phyloP scores from a whole-genome alignment of 2,888 invertebrate genomes.

The Campopleginae sp. region DNA sequence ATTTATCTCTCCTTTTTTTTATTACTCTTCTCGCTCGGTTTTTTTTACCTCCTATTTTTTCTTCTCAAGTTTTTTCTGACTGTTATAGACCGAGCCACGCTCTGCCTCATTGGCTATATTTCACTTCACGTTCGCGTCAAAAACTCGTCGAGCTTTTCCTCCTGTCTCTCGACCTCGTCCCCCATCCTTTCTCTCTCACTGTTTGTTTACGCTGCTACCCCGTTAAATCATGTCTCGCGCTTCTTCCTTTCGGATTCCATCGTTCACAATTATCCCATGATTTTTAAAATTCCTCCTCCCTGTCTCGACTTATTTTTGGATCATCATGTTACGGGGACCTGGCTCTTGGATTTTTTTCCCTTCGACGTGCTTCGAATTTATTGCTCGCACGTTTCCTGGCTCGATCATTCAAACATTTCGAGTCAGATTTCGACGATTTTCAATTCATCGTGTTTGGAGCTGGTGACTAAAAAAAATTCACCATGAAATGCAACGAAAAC shows the following conservation, averaged over 20 bases:
- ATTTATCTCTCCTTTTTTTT: neutral
- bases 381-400: neutral
- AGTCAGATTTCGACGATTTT: no score
- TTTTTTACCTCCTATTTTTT: slow-evolving; percentile 8
- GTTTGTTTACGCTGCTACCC: slow-evolving; percentile 33
- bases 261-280: neutral
- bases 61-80: slow-evolving; percentile 14
- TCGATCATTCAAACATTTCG: neutral
- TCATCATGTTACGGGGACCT: neutral
- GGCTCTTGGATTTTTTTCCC: neutral
- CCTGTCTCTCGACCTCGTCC: slow-evolving; percentile 5
- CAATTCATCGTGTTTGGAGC: no score
- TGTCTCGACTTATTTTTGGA: slow-evolving; percentile 5
- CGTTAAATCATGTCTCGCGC: slow-evolving; percentile 12
- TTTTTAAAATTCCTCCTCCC: slow-evolving; percentile 1
- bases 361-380: neutral
- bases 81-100: slow-evolving; percentile 34
- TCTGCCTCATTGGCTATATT: slow-evolving; percentile 24
- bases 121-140: slow-evolving; percentile 24
- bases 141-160: slow-evolving; percentile 19
- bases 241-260: slow-evolving; percentile 18
- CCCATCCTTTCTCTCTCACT: neutral
- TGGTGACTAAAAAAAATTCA: no score
- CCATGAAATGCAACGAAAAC: no score
- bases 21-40: neutral